A percentile compares a stretch with the other conserved stretches of the same genome.
Conservation (phyloP, 2,113 vertebrate genomes). For the Anarrhichthys ocellatus region DNA sequence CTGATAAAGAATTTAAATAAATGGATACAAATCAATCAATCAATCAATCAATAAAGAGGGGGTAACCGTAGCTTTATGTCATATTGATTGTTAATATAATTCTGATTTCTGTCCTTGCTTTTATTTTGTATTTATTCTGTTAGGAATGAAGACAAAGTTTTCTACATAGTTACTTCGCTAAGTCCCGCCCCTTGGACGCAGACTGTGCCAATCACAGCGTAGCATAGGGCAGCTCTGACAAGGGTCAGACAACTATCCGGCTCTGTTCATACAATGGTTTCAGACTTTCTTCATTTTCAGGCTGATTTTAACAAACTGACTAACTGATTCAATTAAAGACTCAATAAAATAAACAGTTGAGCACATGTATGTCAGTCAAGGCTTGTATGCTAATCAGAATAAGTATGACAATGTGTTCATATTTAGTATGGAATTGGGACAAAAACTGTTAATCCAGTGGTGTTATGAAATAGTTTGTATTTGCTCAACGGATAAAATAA, state of each 20-base stretch:
- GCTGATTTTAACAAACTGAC: background rate
- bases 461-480: background rate
- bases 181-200: background rate
- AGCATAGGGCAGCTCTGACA: too few relatives aligned
- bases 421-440: background rate
- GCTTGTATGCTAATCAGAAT: background rate
- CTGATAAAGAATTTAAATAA: background rate
- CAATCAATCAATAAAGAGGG: background rate
- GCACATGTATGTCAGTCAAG: too few relatives aligned
- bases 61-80: background rate
- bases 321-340: background rate
- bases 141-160: background rate
- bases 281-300: too few relatives aligned
- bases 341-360: background rate
- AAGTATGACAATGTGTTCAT: background rate
- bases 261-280: background rate
- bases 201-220: background rate
- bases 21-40: background rate
- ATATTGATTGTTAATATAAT: background rate
- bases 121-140: background rate
- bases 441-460: background rate
- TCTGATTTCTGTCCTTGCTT: background rate
- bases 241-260: too few relatives aligned
- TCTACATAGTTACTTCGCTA: background rate
- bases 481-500: background rate